Evolutionary conservation across 2,888 invertebrate genomes (phyloP).

Genomic region (Alcis repandata): DNA sequence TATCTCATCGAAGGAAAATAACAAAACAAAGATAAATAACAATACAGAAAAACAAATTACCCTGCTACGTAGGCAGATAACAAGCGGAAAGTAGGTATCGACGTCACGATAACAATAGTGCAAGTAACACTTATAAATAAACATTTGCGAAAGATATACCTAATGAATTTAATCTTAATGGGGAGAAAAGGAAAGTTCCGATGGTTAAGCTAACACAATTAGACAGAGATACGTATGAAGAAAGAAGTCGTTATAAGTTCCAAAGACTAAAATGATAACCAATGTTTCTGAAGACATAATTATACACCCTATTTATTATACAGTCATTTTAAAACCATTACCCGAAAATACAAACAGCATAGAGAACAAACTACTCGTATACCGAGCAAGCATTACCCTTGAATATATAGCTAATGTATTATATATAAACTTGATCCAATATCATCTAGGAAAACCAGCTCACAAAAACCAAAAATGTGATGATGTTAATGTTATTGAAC

Average conservation of each 20-base stretch:
- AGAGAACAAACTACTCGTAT: too few species aligned
- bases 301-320: too few species aligned
- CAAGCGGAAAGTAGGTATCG: slow-evolving; percentile 7
- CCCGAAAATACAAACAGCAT: too few species aligned
- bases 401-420: background rate
- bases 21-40: slow-evolving; percentile 20
- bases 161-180: slow-evolving; percentile 31
- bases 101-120: slow-evolving; percentile 25
- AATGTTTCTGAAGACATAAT: background rate
- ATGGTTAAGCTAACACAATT: slow-evolving; percentile 24
- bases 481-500: slow-evolving; percentile 31
- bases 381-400: background rate
- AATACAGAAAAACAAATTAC: slow-evolving; percentile 35
- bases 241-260: slow-evolving; percentile 11
- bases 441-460: slow-evolving; percentile 25
- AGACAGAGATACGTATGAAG: slow-evolving; percentile 2
- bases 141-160: slow-evolving; percentile 15
- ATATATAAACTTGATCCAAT: background rate
- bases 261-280: background rate
- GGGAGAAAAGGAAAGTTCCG: slow-evolving; percentile 32
- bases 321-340: too few species aligned
- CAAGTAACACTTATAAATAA: slow-evolving; percentile 25
- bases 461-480: slow-evolving; percentile 5
- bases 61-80: slow-evolving; percentile 25
- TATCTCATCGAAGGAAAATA: slow-evolving; percentile 13